These are phyloP conservation scores for Cephus sareptanus DNA, from an alignment of 2,888 invertebrate genomes.

Conservation along the genomic window DNA sequence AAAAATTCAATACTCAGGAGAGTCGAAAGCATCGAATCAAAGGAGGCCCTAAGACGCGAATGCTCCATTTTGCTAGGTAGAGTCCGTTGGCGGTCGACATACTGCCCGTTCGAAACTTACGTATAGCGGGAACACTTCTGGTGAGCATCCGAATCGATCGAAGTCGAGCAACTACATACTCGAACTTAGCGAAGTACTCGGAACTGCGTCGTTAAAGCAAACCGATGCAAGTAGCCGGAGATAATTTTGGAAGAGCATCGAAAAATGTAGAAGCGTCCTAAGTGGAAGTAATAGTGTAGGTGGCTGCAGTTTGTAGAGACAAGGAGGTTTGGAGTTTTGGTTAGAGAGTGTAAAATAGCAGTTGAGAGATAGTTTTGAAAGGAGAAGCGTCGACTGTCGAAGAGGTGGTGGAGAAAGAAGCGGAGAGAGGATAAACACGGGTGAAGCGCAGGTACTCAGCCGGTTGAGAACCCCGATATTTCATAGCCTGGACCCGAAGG, in stretches of 20 bases:
- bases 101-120: conserved; percentile 3
- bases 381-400: conserved; percentile 8
- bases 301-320: background rate
- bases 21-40: background rate
- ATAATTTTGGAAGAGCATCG: background rate
- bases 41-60: background rate
- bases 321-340: background rate
- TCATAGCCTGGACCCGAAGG: conserved; percentile 42
- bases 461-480: conserved; percentile 50
- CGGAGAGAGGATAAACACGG: conserved; percentile 6
- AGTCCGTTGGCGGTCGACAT: background rate
- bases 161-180: background rate
- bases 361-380: conserved; percentile 21
- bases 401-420: background rate
- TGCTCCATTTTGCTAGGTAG: background rate
- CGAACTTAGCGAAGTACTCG: background rate
- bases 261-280: background rate
- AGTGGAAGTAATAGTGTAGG: background rate
- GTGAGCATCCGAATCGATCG: conserved; percentile 2
- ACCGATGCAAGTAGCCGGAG: background rate
- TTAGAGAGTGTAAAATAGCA: background rate
- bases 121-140: background rate
- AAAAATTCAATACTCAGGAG: background rate
- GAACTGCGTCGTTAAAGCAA: conserved; percentile 4
- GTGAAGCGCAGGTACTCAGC: conserved; percentile 4